A percentile compares a stretch with the other conserved stretches of the same genome.
These are phyloP conservation scores for Cichlasoma orientale DNA, from an alignment of 2,797 vertebrate species.

Conservation along the genomic window DNA sequence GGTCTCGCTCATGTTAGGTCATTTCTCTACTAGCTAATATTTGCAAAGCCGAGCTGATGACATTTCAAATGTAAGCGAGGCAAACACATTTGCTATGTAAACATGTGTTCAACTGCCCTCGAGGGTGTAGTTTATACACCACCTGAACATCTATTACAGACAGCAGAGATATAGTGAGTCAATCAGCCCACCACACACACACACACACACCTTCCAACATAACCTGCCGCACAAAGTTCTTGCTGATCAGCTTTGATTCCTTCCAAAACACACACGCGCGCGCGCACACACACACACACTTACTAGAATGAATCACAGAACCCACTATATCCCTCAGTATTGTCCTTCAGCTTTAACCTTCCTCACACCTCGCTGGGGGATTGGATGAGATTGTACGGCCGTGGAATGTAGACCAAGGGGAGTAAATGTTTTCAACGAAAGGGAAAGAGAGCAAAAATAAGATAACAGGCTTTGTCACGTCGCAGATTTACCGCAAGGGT, in stretches of 20 bases:
- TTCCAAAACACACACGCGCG: neutral
- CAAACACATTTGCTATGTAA: slow-evolving; percentile 77
- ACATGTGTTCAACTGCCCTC: slow-evolving; percentile 70
- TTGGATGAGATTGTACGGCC: slow-evolving; percentile 47
- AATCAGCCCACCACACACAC: neutral
- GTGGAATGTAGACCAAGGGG: slow-evolving; percentile 60
- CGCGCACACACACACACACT: slow-evolving; percentile 8
- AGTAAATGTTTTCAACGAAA: slow-evolving; percentile 33
- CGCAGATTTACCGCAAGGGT: slow-evolving; percentile 43
- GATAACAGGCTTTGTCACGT: slow-evolving; percentile 65
- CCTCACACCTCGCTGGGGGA: slow-evolving; percentile 13
- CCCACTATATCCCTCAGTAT: slow-evolving; percentile 2
- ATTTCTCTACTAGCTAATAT: slow-evolving; percentile 42
- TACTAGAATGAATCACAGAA: slow-evolving; percentile 16
- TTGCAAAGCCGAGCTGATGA: slow-evolving; percentile 58
- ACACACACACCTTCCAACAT: slow-evolving; percentile 3
- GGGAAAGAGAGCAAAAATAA: slow-evolving; percentile 42
- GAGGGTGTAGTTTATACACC: slow-evolving; percentile 32
- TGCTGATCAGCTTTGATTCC: slow-evolving; percentile 27
- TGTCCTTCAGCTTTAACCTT: slow-evolving; percentile 41
- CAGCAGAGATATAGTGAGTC: slow-evolving; percentile 34
- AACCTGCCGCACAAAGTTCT: slow-evolving; percentile 12
- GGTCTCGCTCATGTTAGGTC: slow-evolving; percentile 37
- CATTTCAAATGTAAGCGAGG: slow-evolving; percentile 50
- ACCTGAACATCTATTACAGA: slow-evolving; percentile 54